These are phyloP conservation scores for Drosophila vallismaia DNA, from an alignment of 2,888 invertebrate genomes.

Conservation along the genomic window DNA sequence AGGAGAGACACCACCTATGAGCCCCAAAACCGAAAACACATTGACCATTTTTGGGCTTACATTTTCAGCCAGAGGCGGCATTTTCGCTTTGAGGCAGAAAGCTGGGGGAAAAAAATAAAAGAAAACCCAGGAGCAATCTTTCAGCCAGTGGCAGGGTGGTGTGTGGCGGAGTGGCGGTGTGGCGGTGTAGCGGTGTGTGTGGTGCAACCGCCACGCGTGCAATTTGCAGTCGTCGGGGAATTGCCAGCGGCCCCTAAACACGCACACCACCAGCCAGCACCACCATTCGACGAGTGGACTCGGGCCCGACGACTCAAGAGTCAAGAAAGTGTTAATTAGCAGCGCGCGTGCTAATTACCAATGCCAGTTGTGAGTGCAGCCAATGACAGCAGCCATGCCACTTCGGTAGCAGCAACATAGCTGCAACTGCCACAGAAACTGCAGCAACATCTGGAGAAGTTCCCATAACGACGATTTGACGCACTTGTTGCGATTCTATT, in stretches of 20 bases:
- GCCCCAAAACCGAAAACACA: slow-evolving; percentile 26
- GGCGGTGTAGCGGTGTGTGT: not conserved
- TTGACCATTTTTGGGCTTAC: slow-evolving; percentile 63
- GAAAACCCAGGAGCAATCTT: slow-evolving; percentile 30
- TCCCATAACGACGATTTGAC: too few relatives aligned
- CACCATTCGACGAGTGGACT: slow-evolving; percentile 11
- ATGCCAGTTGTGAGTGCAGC: slow-evolving; percentile 43
- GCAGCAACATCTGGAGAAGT: not conserved
- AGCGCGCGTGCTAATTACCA: slow-evolving; percentile 69
- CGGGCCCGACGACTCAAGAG: not conserved
- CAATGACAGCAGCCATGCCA: slow-evolving; percentile 26
- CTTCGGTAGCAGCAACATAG: not conserved
- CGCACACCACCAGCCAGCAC: slow-evolving; percentile 15
- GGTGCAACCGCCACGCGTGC: slow-evolving; percentile 62
- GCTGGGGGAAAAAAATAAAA: not conserved
- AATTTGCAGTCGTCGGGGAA: slow-evolving; percentile 59
- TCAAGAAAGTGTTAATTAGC: slow-evolving; percentile 64
- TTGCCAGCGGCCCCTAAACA: slow-evolving; percentile 42
- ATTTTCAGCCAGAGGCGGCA: slow-evolving; percentile 59
- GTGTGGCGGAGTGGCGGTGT: not conserved
- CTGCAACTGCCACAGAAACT: slow-evolving; percentile 7
- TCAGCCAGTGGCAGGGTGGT: slow-evolving; percentile 16
- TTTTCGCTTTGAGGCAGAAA: slow-evolving; percentile 66
- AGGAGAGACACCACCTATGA: slow-evolving; percentile 52
- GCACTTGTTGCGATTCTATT: too few relatives aligned